Conservation (phyloP, 92 coral and sea anemone species). For the Porites evermanni region DNA sequence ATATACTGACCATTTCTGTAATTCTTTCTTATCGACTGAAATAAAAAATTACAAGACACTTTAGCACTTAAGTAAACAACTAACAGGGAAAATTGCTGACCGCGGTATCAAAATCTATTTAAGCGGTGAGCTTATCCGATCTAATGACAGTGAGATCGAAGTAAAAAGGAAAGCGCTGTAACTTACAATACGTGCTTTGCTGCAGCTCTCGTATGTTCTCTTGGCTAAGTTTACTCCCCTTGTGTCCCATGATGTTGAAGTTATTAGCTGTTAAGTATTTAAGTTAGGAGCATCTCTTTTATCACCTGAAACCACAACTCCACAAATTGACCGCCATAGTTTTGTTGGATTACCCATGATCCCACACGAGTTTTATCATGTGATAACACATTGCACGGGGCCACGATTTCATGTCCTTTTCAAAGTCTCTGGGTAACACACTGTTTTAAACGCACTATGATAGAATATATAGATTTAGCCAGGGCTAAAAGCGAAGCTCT, state of each 20-base stretch:
- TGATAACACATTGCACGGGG: too few relatives aligned
- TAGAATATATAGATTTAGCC: too few relatives aligned
- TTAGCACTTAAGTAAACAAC: conserved; percentile 57
- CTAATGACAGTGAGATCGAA: conserved; percentile 30
- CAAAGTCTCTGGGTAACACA: too few relatives aligned
- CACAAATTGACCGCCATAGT: conserved; percentile 47
- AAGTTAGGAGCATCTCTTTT: conserved; percentile 33
- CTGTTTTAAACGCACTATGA: too few relatives aligned
- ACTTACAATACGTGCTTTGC: conserved; percentile 96
- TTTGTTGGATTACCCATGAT: conserved; percentile 29
- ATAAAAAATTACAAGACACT: conserved; percentile 33
- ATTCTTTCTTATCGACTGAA: conserved; percentile 97
- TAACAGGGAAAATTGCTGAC: conserved; percentile 31
- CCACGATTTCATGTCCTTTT: too few relatives aligned
- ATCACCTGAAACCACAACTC: conserved; percentile 2
- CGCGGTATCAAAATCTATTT: background rate
- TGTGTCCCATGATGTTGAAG: conserved; percentile 81
- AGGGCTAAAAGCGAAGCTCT: too few relatives aligned
- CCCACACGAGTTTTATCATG: background rate
- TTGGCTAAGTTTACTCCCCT: conserved; percentile 92
- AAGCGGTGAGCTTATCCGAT: too few relatives aligned
- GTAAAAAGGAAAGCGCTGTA: conserved; percentile 17
- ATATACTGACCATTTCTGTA: conserved; percentile 93
- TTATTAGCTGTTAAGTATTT: background rate
- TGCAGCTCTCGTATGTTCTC: conserved; percentile 96